These are phyloP conservation scores for Falco punctatus DNA, from an alignment of 2,113 vertebrate genomes.

Conservation along the genomic window DNA sequence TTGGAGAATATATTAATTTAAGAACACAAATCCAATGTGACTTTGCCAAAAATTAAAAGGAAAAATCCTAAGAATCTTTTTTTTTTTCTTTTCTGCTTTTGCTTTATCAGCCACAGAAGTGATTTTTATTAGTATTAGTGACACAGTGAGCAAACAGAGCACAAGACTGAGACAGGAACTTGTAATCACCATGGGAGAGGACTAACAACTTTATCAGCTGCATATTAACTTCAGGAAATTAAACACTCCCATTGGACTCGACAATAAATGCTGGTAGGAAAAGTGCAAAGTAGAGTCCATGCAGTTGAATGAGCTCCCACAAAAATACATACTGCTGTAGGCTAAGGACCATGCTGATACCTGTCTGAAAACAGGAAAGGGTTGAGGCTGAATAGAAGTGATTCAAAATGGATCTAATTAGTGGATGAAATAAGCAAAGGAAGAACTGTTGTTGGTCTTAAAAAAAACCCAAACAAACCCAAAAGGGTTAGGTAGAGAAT, in stretches of 20 bases:
- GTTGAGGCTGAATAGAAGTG: not conserved
- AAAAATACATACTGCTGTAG: not conserved
- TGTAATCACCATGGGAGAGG: not conserved
- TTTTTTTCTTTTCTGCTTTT: not conserved
- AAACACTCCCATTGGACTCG: not conserved
- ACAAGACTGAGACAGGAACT: not conserved
- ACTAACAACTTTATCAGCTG: not conserved
- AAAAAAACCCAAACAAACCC: not conserved
- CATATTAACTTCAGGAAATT: not conserved
- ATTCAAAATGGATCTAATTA: not conserved
- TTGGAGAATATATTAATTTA: not conserved
- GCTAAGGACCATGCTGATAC: not conserved
- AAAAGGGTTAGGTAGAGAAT: not conserved
- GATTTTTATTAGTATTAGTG: not conserved
- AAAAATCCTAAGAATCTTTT: not conserved
- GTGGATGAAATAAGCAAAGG: not conserved
- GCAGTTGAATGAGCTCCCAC: not conserved
- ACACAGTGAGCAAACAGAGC: not conserved
- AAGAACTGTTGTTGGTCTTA: not conserved
- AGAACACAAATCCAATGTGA: not conserved
- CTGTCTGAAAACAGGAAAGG: not conserved
- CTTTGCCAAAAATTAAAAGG: not conserved
- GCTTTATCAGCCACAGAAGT: not conserved
- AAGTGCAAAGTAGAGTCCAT: not conserved
- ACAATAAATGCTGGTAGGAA: not conserved